phyloP scores from a whole-genome alignment of 1,140 invertebrate species.

The Metopolophium dirhodum region DNA sequence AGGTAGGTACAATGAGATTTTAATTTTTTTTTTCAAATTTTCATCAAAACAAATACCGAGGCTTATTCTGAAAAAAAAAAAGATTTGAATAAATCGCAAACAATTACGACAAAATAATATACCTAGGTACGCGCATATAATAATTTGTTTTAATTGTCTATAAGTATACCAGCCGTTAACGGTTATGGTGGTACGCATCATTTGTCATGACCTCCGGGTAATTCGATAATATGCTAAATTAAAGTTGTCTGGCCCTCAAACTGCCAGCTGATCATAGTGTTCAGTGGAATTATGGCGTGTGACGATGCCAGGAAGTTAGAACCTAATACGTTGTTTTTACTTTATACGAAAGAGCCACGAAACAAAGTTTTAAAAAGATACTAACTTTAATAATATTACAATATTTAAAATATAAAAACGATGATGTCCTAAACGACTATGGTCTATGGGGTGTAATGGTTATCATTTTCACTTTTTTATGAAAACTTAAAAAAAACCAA shows the following conservation, averaged over 20 bases:
- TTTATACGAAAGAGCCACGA: neutral
- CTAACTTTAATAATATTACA: neutral
- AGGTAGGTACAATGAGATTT: no score
- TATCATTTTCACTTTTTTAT: neutral
- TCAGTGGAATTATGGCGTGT: neutral
- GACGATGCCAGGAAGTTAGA: neutral
- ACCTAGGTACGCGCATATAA: neutral
- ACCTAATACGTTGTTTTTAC: neutral
- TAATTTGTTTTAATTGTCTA: neutral
- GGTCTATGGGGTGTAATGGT: neutral
- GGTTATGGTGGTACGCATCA: neutral
- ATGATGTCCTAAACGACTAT: neutral
- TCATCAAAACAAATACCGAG: neutral
- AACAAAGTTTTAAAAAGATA: neutral
- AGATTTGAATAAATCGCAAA: neutral
- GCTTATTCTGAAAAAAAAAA: neutral
- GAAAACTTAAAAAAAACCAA: no score
- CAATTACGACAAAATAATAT: neutral
- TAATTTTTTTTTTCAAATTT: neutral
- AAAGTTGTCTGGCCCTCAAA: neutral
- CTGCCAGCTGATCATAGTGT: neutral
- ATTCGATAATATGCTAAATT: neutral
- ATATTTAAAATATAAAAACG: neutral
- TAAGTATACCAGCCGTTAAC: neutral
- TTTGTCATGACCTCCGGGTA: neutral